A percentile compares a stretch with the other conserved stretches of the same genome.
Evolutionary conservation across 2,888 invertebrate species (phyloP).

Genomic region (Tolmerus cingulatus): DNA sequence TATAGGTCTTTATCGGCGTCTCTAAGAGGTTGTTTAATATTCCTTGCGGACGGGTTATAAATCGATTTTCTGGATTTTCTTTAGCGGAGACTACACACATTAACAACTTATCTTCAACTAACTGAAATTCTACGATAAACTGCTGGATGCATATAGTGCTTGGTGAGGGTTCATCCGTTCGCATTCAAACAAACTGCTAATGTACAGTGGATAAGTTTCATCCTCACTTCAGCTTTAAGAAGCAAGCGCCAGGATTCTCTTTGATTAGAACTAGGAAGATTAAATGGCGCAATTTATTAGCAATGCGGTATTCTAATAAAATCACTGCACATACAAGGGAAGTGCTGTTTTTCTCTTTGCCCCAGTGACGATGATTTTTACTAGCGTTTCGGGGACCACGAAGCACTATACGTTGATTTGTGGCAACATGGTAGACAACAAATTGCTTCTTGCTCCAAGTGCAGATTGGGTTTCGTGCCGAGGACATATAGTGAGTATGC

Average conservation of each 20-base stretch:
- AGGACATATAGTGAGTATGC: background rate
- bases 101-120: slow-evolving; percentile 18
- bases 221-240: background rate
- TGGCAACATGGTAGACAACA: background rate
- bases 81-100: background rate
- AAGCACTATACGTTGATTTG: background rate
- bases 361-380: background rate
- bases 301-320: background rate
- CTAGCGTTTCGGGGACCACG: background rate
- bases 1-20: background rate
- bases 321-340: background rate
- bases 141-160: background rate
- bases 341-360: background rate
- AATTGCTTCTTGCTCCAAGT: background rate
- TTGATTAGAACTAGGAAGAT: slow-evolving; percentile 19
- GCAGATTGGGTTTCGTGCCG: background rate
- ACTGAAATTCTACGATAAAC: background rate
- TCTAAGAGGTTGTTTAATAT: background rate
- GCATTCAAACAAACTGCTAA: slow-evolving; percentile 1
- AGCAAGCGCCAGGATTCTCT: slow-evolving; percentile 4
- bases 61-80: slow-evolving; percentile 6
- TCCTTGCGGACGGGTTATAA: background rate
- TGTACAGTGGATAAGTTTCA: background rate
- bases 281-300: slow-evolving; percentile 17
- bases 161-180: background rate